Percentiles rank a stretch among this genome's conserved stretches.
phyloP scores from a whole-genome alignment of 2,113 vertebrate species.

The Cynopterus brachyotis region DNA sequence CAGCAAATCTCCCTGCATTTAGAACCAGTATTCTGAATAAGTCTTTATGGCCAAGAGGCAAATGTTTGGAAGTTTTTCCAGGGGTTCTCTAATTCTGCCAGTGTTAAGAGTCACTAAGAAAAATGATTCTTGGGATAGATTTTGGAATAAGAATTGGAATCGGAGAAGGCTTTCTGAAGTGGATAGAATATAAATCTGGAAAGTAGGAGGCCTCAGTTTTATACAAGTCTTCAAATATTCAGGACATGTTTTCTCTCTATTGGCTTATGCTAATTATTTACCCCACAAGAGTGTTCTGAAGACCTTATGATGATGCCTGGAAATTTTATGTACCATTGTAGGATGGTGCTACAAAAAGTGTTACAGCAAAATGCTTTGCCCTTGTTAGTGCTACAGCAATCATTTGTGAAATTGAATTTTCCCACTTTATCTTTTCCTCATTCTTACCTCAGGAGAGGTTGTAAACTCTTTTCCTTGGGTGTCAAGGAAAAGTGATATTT shows the following conservation, averaged over 20 bases:
- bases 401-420: constrained; percentile 28
- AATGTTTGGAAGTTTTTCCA: constrained; percentile 12
- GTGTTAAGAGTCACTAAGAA: neutral
- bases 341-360: neutral
- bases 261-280: neutral
- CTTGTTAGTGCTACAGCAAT: neutral
- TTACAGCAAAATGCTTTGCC: neutral
- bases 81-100: neutral
- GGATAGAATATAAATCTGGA: neutral
- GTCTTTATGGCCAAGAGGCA: neutral
- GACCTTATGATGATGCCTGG: neutral
- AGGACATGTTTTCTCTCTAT: neutral
- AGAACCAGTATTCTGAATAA: neutral
- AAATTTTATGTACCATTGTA: neutral
- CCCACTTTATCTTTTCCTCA: neutral
- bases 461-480: neutral
- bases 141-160: constrained; percentile 24
- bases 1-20: neutral
- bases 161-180: constrained; percentile 8
- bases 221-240: neutral
- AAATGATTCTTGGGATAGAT: neutral
- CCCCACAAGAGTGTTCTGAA: neutral
- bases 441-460: neutral
- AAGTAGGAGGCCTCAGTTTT: neutral
- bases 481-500: constrained; percentile 7